A percentile compares a stretch with the other conserved stretches of the same genome.
These are phyloP conservation scores for Amphipyra tragopoginis DNA, from an alignment of 2,888 invertebrate genomes.

Conservation along the genomic window DNA sequence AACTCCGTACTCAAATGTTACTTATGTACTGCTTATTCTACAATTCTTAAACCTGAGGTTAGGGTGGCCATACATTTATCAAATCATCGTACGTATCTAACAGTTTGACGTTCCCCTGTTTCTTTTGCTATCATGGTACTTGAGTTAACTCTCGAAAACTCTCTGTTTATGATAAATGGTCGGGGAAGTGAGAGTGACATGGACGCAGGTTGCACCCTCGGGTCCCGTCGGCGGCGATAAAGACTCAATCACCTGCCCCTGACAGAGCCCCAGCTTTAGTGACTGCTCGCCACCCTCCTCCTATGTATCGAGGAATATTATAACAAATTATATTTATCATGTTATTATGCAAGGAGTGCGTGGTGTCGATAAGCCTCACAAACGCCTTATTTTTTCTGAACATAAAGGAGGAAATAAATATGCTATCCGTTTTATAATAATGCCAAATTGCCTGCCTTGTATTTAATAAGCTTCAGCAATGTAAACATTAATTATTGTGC, in stretches of 20 bases:
- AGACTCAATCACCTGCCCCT: conserved; percentile 82
- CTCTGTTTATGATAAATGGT: conserved; percentile 75
- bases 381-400: not conserved
- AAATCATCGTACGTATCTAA: conserved; percentile 37
- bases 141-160: conserved; percentile 63
- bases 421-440: no score
- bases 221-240: conserved; percentile 72
- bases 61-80: conserved; percentile 28
- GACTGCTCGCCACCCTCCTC: conserved; percentile 63
- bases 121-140: conserved; percentile 53
- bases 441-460: not conserved
- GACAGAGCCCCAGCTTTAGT: conserved; percentile 65
- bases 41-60: no score
- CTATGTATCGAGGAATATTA: conserved; percentile 66
- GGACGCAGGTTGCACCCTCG: conserved; percentile 75
- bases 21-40: no score
- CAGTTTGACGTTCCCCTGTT: conserved; percentile 52
- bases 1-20: no score
- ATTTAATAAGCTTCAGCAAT: not conserved
- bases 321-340: conserved; percentile 74
- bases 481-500: no score
- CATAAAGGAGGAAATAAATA: conserved; percentile 2
- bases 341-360: conserved; percentile 72
- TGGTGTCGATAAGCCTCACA: conserved; percentile 66
- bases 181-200: conserved; percentile 73